phyloP scores from a whole-genome alignment of 1,140 invertebrate genomes.

The Cydia fagiglandana region DNA sequence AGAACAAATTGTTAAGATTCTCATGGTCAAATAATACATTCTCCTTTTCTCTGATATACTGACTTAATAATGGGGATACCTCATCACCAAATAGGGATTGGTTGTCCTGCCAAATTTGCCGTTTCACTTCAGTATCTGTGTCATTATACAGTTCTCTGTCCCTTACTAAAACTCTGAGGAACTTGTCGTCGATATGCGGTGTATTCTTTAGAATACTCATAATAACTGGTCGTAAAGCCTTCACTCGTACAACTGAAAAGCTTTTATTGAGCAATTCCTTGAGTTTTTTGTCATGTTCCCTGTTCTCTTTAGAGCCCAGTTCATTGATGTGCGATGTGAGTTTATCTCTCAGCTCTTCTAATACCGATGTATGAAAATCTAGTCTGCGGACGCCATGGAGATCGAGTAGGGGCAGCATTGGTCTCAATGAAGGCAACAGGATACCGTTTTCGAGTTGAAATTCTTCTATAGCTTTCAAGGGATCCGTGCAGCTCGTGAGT shows the following conservation, averaged over 20 bases:
- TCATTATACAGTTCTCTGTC: constrained; percentile 96
- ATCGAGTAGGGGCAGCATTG: constrained; percentile 96
- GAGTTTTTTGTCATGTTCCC: constrained; percentile 91
- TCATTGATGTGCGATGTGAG: constrained; percentile 93
- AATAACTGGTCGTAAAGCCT: constrained; percentile 95
- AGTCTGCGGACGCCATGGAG: constrained; percentile 94
- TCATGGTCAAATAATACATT: constrained; percentile 94
- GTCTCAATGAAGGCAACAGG: constrained; percentile 92
- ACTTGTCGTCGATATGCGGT: constrained; percentile 94
- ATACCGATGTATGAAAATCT: constrained; percentile 96
- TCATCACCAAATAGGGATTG: constrained; percentile 98
- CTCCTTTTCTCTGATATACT: constrained; percentile 96
- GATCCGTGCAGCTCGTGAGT: constrained; percentile 96
- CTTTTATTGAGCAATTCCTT: constrained; percentile 95
- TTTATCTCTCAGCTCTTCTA: constrained; percentile 96
- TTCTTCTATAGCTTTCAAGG: constrained; percentile 97
- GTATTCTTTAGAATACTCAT: constrained; percentile 97
- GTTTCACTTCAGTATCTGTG: constrained; percentile 97
- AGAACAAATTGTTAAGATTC: constrained; percentile 93
- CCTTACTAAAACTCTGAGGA: constrained; percentile 89
- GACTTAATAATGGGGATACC: constrained; percentile 95
- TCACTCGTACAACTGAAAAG: constrained; percentile 95
- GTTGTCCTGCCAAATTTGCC: constrained; percentile 99
- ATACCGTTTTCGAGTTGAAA: constrained; percentile 99
- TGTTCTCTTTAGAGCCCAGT: constrained; percentile 87